These are phyloP conservation scores for Brachypalpus laphriformis DNA, from an alignment of 2,888 invertebrate species.

Conservation along the genomic window DNA sequence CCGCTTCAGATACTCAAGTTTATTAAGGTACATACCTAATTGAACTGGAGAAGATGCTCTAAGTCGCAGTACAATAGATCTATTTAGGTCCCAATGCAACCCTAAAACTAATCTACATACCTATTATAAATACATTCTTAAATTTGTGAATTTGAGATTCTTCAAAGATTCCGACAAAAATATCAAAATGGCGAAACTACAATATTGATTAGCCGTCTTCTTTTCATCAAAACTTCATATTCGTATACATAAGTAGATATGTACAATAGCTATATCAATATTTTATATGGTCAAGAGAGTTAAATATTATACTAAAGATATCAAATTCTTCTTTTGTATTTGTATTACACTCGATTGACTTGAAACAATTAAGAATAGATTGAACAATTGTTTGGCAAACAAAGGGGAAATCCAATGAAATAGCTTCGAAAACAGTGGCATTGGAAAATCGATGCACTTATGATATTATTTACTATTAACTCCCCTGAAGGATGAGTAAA, in stretches of 20 bases:
- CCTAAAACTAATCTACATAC: no score
- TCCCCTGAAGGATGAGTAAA: neutral
- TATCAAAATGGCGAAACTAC: no score
- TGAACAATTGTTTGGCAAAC: neutral
- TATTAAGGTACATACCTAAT: no score
- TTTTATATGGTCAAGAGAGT: neutral
- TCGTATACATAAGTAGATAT: neutral
- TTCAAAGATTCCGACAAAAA: no score
- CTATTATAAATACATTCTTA: no score
- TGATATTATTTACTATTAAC: neutral
- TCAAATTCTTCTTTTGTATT: conserved; percentile 20
- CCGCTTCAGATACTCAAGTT: no score
- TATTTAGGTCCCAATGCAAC: no score
- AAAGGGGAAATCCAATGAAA: neutral
- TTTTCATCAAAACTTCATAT: neutral
- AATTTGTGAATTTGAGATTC: no score
- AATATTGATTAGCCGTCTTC: conserved; percentile 4
- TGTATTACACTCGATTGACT: conserved; percentile 1
- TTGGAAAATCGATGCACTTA: neutral
- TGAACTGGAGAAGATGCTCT: no score
- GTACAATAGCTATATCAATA: neutral
- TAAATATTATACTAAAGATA: neutral
- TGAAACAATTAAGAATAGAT: conserved; percentile 25
- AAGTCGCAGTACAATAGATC: no score
- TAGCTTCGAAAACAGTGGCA: neutral